Evolutionary conservation across 1,140 invertebrate genomes (phyloP), one percentile per base, ranked within the genome.

Genomic region (Drosophila bipectinata): DNA sequence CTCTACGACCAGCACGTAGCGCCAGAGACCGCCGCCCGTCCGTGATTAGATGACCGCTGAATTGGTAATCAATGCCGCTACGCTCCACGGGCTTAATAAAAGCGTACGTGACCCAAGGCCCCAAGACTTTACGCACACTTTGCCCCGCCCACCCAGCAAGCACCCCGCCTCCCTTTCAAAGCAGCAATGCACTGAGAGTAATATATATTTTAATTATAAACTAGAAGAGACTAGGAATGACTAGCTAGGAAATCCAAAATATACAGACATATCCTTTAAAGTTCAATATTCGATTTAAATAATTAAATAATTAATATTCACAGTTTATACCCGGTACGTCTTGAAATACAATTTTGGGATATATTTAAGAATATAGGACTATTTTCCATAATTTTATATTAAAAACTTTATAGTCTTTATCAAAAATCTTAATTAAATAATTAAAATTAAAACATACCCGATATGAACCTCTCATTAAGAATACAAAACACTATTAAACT

Each of bases 21-120:
- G 10, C 10, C 52, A 26, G 39, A 54, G 28, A 52, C 47, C 47
- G 30, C 47, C 63, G 63, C 51, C 55, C 47, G 54, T 54, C 52
- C 71, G 82, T 87, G 83, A 88, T 88, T 88, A 88, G 83, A 88
- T 88, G 84, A 83, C 84, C 84, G 76, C 84, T 83, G 84, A 88
- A 88, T 88, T 88, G 79, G 84, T 88, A 88, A 88, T 88, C 83
- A 88, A 88, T 88, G 83, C 83, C 51, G 54, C 63, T 73, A 59
- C 69, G 57, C 59, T 58, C 54, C 49, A 54, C 63, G 66, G 51
- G 76, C 83, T 89, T 89, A 83, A 88, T 88, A 88, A 89, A 87
- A 89, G 76, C 61, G 79, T 79, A 88, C 83, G 83, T 87, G 83
- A 88, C 79, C 48, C 61, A 39, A 59, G 47, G 64, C 48, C 39